Evolutionary conservation across 2,797 vertebrate species (phyloP).

Genomic region (Hipposideros larvatus): DNA sequence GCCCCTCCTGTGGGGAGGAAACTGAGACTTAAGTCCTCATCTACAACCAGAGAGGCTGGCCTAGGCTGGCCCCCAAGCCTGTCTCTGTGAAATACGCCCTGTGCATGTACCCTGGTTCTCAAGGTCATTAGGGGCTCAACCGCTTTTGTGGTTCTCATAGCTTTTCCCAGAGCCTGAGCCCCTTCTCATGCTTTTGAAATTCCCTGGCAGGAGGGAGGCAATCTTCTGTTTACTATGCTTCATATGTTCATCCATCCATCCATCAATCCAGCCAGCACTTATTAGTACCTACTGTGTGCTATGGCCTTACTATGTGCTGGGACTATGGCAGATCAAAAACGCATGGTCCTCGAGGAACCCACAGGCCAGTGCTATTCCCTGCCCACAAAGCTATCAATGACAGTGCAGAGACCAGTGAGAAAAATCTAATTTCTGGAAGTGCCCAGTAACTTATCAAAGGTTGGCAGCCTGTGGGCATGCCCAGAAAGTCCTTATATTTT

Average conservation of each 20-base stretch:
- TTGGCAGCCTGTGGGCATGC: neutral
- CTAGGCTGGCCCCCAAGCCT: neutral
- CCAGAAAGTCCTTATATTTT: neutral
- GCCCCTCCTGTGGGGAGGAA: neutral
- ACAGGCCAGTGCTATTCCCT: neutral
- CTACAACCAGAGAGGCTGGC: neutral
- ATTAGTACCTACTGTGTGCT: neutral
- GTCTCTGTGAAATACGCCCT: neutral
- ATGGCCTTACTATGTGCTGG: neutral
- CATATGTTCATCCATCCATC: neutral
- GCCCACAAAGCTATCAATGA: neutral
- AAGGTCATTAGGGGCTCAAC: neutral
- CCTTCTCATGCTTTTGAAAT: neutral
- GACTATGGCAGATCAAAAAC: neutral
- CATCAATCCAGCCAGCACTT: neutral
- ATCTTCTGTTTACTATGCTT: neutral
- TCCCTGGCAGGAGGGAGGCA: neutral
- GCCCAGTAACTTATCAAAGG: neutral
- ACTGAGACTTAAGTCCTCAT: neutral
- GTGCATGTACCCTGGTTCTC: neutral
- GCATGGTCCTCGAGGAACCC: neutral
- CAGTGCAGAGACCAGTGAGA: neutral
- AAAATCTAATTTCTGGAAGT: conserved; percentile 40
- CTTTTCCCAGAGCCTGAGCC: neutral
- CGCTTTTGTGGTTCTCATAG: neutral